Percentiles rank a stretch among this genome's conserved stretches.
Conservation (phyloP, 2,888 invertebrate genomes). For the Brachycybe producta region DNA sequence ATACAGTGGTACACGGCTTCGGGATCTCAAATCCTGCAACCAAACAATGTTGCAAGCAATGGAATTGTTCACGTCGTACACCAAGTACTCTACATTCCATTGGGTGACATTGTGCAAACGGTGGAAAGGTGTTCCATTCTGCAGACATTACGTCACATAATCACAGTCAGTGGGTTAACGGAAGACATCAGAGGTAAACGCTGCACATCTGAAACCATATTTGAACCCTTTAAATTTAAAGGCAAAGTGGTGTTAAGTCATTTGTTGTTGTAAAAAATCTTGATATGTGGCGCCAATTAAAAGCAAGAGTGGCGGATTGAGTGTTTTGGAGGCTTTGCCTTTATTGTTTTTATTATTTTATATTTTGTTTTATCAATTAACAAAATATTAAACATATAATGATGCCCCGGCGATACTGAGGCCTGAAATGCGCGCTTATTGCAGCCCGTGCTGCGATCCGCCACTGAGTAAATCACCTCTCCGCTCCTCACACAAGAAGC, state of each 20-base stretch:
- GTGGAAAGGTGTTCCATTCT: slow-evolving; percentile 15
- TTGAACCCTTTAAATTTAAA: no score
- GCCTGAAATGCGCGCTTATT: no score
- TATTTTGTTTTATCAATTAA: background rate
- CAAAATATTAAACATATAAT: background rate
- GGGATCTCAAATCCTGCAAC: slow-evolving; percentile 12
- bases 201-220: no score
- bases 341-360: background rate
- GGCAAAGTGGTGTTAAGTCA: no score
- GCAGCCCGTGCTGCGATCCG: no score
- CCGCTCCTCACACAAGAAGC: no score
- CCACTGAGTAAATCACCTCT: no score
- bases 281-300: no score
- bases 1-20: slow-evolving; percentile 17
- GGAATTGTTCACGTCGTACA: slow-evolving; percentile 15
- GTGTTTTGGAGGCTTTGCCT: no score
- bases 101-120: slow-evolving; percentile 15
- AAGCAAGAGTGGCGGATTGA: no score
- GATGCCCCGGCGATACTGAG: no score
- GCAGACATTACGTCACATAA: slow-evolving; percentile 14
- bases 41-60: slow-evolving; percentile 16
- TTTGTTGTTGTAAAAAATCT: no score
- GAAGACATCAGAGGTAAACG: slow-evolving; percentile 12
- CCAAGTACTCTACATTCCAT: slow-evolving; percentile 15
- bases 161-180: slow-evolving; percentile 9